Base-by-base conservation (phyloP, 2,797 vertebrate species). In the Parauchenoglanis punctatus region DNA sequence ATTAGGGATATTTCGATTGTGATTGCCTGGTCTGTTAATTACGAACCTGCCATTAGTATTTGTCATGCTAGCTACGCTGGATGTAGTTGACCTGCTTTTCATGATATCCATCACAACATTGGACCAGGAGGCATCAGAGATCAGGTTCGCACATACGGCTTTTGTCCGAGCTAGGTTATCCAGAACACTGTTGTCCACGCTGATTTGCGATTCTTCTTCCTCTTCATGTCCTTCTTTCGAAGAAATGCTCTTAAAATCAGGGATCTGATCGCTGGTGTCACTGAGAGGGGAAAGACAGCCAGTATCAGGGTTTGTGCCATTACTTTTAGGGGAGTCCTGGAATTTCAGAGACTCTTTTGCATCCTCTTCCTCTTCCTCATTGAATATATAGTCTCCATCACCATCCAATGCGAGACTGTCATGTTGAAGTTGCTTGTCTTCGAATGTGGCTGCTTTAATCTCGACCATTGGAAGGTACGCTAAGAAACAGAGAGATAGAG, bases 141-240 rank as follows among this genome's bases (percentile, higher is more conserved):
- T 97, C 90, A 99, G 93, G 94, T 98, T 98, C 91, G 98, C 97
- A 93, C 98, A 99, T 93, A 98, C 97, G 0, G 97, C 97, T 95
- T 98, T 99, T 95, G 98, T 99, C 93, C 99, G 97, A 80, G 96
- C 96, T 95, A 99, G 94, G 95, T 97, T 99, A 95, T 99, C 97
- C 93, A 98, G 97, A 96, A 81, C 15, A 3, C 95, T 85, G 92
- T 92, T 93, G 44, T 93, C 94, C 83, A 91, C 94, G 4, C 49
- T 89, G 94, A 91, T 2, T 92, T 95, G 35, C n/a, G 56, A 40
- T 40, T 40, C 78, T 31, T 76, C 93, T 46, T 97, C 95, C 89
- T 96, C 97, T 90, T 98, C 97, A 83, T 94, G 94, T 85, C 94
- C 95, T 58, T 99, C 97, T 90, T 94, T 95, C 85, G 96, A 95